Evolutionary conservation across 2,797 vertebrate species (phyloP), one percentile per base, ranked within the genome.

Genomic region (Trematomus bernacchii): DNA sequence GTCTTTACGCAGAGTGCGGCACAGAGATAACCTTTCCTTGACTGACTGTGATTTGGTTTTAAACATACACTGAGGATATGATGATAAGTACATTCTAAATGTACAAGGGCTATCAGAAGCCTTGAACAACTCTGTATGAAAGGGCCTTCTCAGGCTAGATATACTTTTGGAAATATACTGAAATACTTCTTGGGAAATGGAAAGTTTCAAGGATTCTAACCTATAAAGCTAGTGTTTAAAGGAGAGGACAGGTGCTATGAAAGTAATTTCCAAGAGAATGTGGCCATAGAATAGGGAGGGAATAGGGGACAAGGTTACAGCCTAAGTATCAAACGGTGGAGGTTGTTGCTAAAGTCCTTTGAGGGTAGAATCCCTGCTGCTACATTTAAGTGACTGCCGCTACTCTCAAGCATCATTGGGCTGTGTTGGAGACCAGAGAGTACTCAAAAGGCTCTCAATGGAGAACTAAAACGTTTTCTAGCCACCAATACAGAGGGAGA

Each of bases 401-500:
- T 48, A 50, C n/a, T 73, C 57, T 27, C 8, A 54, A 30, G 61
- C 67, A 70, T 72, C 37, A 47, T 42, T 68, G 71, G 1, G 50
- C 11, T 77, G 55, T 55, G 46, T 50, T 52, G 10, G 59, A 61
- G 54, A 21, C 66, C 54, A 52, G 12, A 72, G 62, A 69, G 42
- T 51, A 66, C 23, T 57, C 12, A 5, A 18, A 6, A 33, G 44
- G n/a, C 51, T 44, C 51, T 72, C 61, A 73, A 42, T 64, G 55
- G 57, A 47, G 6, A 43, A 76, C 27, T 58, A 21, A 80, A 72
- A 44, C 80, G 67, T 68, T 77, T 46, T 75, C 52, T 46, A 69
- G 30, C 48, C 63, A 70, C 50, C 58, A 44, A 48, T 40, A 52
- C 42, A 58, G 16, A 65, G 33, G 19, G 18, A 52, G 69, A 47